Conservation (phyloP, 2,888 invertebrate genomes). For the Tinea semifulvella region DNA sequence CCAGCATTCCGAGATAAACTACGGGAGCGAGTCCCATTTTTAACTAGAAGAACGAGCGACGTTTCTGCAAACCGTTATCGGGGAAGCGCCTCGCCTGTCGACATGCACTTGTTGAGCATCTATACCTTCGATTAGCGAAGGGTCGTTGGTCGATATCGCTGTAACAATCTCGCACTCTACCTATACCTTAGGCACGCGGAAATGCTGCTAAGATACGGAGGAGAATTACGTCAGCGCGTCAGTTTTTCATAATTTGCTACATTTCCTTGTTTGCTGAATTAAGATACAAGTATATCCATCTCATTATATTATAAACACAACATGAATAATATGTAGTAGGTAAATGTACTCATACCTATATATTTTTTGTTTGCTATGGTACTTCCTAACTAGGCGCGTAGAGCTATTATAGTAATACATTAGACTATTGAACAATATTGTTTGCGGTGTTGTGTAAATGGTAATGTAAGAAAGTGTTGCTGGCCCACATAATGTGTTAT, state of each 20-base stretch:
- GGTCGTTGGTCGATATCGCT: constrained; percentile 10
- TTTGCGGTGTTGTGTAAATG: background rate
- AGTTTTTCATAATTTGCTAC: constrained; percentile 60
- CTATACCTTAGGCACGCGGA: constrained; percentile 44
- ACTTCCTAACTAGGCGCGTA: no score
- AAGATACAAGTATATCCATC: constrained; percentile 1
- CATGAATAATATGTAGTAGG: no score
- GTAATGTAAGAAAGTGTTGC: background rate
- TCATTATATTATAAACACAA: background rate
- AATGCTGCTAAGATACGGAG: constrained; percentile 39
- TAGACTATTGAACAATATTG: background rate
- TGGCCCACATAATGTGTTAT: constrained; percentile 6
- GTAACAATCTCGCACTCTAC: background rate
- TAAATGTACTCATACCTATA: no score
- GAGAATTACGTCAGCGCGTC: constrained; percentile 58
- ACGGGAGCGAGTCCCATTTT: constrained; percentile 54
- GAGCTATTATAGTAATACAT: no score
- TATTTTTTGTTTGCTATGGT: no score
- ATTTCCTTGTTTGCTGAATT: constrained; percentile 53
- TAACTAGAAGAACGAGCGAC: constrained; percentile 39
- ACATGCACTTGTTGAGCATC: constrained; percentile 12
- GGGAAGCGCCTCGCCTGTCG: constrained; percentile 25
- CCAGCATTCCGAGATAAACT: constrained; percentile 55
- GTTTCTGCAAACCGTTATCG: constrained; percentile 54
- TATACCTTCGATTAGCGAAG: background rate